Evolutionary conservation across 2,888 invertebrate genomes (phyloP).

Genomic region (Leucoptera coffeella): DNA sequence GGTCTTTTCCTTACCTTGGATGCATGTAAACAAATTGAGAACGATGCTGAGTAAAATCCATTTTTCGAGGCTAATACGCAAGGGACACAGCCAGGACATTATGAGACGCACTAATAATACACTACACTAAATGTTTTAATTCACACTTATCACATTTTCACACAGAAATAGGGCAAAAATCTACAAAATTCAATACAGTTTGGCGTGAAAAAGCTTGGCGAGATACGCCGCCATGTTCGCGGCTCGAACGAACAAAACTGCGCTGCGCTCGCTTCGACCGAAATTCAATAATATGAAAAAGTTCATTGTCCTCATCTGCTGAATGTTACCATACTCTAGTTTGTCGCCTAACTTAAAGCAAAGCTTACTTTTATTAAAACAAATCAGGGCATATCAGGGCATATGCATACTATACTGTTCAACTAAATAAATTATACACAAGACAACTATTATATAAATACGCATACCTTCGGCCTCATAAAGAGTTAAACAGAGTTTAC

Average conservation of each 20-base stretch:
- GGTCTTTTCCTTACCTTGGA: slow-evolving; percentile 41
- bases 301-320: no score
- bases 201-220: slow-evolving; percentile 12
- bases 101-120: slow-evolving; percentile 25
- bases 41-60: slow-evolving; percentile 43
- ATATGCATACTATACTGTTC: no score
- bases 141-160: slow-evolving; percentile 49
- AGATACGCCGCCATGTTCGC: slow-evolving; percentile 33
- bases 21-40: slow-evolving; percentile 48
- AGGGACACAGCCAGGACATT: slow-evolving; percentile 45
- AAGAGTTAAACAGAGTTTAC: no score
- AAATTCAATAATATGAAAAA: slow-evolving; percentile 39
- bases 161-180: slow-evolving; percentile 26
- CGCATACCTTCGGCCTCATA: no score
- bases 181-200: slow-evolving; percentile 11
- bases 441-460: no score
- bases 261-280: no score
- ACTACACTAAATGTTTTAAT: slow-evolving; percentile 40
- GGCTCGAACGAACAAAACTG: slow-evolving; percentile 13
- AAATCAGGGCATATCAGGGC: no score
- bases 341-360: no score
- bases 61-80: slow-evolving; percentile 36
- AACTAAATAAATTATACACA: no score
- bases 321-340: no score
- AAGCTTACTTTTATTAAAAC: no score